A percentile compares a stretch with the other conserved stretches of the same genome.
phyloP scores from a whole-genome alignment of 2,888 invertebrate species.

The Caenorhabditis sp. region DNA sequence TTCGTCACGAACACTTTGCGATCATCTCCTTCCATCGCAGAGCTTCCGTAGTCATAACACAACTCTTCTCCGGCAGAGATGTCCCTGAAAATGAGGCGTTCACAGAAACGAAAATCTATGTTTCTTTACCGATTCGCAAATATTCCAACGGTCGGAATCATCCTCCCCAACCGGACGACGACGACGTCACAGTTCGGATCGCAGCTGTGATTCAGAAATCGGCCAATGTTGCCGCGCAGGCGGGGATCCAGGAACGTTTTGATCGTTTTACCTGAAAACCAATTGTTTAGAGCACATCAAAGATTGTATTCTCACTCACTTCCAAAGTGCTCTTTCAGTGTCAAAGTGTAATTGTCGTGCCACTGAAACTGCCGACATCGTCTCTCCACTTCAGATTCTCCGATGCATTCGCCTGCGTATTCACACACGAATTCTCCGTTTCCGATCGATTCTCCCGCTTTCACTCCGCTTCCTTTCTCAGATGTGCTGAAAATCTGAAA shows the following conservation, averaged over 20 bases:
- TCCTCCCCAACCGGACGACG: conserved; percentile 64
- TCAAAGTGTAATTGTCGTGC: conserved; percentile 70
- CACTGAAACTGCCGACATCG: conserved; percentile 28
- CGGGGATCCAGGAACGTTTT: conserved; percentile 67
- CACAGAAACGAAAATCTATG: not conserved
- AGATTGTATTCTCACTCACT: conserved; percentile 14
- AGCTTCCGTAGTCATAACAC: conserved; percentile 68
- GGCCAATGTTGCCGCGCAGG: conserved; percentile 68
- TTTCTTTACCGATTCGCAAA: conserved; percentile 69
- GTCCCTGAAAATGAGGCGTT: conserved; percentile 33
- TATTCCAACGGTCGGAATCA: conserved; percentile 66
- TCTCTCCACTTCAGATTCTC: conserved; percentile 65
- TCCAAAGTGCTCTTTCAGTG: conserved; percentile 66
- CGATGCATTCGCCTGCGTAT: conserved; percentile 66
- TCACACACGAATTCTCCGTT: conserved; percentile 70
- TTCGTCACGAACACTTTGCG: no score
- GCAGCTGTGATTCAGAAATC: conserved; percentile 76
- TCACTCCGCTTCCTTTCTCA: conserved; percentile 65
- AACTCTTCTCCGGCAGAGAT: conserved; percentile 69
- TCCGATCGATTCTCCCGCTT: conserved; percentile 60
- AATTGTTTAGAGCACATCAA: no score
- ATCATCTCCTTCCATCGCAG: conserved; percentile 24
- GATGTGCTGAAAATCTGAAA: conserved; percentile 37
- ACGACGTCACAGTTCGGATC: conserved; percentile 71
- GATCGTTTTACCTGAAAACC: not conserved